Evolutionary conservation across 2,888 invertebrate genomes (phyloP), one percentile per base, ranked within the genome.

Genomic region (Pilophorus perplexus): DNA sequence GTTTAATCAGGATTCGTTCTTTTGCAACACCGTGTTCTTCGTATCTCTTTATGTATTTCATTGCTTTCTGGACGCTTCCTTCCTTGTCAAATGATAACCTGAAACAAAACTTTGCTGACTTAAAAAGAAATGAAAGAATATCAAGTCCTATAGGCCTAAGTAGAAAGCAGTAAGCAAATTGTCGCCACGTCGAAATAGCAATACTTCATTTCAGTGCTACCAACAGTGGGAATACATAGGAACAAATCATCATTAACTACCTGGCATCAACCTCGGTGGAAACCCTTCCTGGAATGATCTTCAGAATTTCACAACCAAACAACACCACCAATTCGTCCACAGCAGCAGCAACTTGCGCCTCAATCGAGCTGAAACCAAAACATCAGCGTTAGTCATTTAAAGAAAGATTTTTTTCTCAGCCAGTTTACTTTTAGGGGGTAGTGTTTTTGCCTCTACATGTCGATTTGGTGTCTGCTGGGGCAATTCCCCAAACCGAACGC

Each of bases 241-340:
- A 8, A 12, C 12, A 33, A 33, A 8, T 6, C 12, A 33, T 12
- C 33, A 33, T 33, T 42, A n/a, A n/a, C n/a, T 25, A 89, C 89
- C 89, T 86, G 33, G 96, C 95, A 82, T 97, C 96, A 50, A 97
- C 93, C 82, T 97, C 97, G 28, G 94, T 94, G 2, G 95, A 95
- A 1, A 97, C 95, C 71, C 99, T 83, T 6, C 99, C 99, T 12
- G 99, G 99, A 70, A 99, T 89, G 72, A 98, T 92, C 80, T 96
- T 93, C 54, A 99, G 82, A 74, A 99, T 99, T 83, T 99, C 97
- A 75, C 86, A 84, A 38, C 99, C 99, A 80, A 99, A 99, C 28
- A 95, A 80, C 1, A 99, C 94, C 78, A 92, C 94, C 22, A 98
- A 82, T 80, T 92, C 92, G 76, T 99, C 98, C 80, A 95, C 85